These are phyloP conservation scores for Petroica traversi DNA, from an alignment of 2,113 vertebrate species.

Conservation along the genomic window DNA sequence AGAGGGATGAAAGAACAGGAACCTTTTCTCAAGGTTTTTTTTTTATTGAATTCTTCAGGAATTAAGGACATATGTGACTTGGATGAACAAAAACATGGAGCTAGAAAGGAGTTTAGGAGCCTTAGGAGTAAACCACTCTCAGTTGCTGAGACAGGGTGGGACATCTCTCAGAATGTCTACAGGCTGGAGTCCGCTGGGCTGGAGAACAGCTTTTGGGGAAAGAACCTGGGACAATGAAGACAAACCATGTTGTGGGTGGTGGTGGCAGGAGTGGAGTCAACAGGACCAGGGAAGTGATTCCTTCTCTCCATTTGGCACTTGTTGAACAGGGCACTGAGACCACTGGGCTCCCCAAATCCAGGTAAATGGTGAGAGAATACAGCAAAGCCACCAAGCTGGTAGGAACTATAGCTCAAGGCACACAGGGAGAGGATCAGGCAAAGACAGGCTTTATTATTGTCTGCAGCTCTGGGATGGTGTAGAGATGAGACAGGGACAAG, in stretches of 20 bases:
- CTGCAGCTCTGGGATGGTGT: background rate
- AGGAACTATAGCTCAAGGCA: background rate
- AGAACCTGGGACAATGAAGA: background rate
- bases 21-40: background rate
- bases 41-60: background rate
- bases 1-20: background rate
- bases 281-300: background rate
- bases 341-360: background rate
- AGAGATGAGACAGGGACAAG: background rate
- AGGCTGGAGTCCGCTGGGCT: background rate
- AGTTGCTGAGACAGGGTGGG: background rate
- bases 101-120: background rate
- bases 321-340: background rate
- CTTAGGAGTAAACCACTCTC: background rate
- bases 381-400: background rate
- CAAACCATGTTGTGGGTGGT: background rate
- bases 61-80: background rate
- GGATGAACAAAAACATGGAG: background rate
- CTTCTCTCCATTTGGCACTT: background rate
- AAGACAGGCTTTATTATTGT: background rate
- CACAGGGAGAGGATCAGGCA: background rate
- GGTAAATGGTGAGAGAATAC: background rate
- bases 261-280: background rate
- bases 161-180: background rate
- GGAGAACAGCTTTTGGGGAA: background rate